phyloP scores from a whole-genome alignment of 2,113 vertebrate species.

The Phoxinus phoxinus region DNA sequence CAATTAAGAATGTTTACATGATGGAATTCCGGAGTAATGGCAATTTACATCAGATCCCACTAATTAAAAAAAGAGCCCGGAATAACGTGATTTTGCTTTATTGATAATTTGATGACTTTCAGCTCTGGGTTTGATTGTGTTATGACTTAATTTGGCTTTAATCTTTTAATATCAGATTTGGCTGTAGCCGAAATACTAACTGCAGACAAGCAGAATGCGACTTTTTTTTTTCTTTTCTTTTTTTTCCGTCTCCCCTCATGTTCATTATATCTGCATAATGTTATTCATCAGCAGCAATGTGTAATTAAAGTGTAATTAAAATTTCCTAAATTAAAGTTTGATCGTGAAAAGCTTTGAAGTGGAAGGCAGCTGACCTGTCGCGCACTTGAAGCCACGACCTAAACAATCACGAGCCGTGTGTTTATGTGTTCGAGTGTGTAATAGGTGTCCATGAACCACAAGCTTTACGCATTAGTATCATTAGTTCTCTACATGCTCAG shows the following conservation, averaged over 20 bases:
- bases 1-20: constrained; percentile 70
- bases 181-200: constrained; percentile 13
- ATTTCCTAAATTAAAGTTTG: constrained; percentile 40
- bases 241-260: constrained; percentile 35
- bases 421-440: neutral
- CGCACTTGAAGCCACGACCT: constrained; percentile 45
- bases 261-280: constrained; percentile 51
- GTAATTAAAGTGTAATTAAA: constrained; percentile 47
- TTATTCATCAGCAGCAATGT: constrained; percentile 42
- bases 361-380: constrained; percentile 50
- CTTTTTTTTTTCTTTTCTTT: neutral
- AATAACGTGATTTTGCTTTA: constrained; percentile 39
- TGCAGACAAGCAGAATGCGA: constrained; percentile 3
- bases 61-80: constrained; percentile 54
- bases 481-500: neutral
- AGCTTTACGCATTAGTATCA: neutral
- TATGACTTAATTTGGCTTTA: constrained; percentile 46
- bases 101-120: constrained; percentile 39
- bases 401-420: neutral
- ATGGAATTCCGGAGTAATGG: constrained; percentile 66
- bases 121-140: constrained; percentile 43
- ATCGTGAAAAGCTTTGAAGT: constrained; percentile 35
- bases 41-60: constrained; percentile 61
- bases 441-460: neutral
- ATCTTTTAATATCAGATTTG: constrained; percentile 42